Conservation (phyloP, 2,113 vertebrate species). For the human region GRCh38 chr9:118693001-118693500, state of each 20-base stretch:
- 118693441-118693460: neutral
- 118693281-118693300: neutral
- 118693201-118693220: neutral
- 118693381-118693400: neutral
- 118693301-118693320: neutral
- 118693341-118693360: neutral
- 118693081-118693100: slow-evolving; percentile 18
- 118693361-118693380: neutral
- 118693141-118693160: slow-evolving; percentile 50
- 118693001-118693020: slow-evolving; percentile 54
- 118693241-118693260: neutral
- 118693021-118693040: slow-evolving; percentile 61
- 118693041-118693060: neutral
- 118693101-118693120: slow-evolving; percentile 53
- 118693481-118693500: neutral
- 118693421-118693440: neutral
- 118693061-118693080: neutral
- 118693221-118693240: neutral
- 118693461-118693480: neutral
- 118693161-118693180: slow-evolving; percentile 10
- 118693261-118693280: neutral
- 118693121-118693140: slow-evolving; percentile 13
- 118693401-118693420: neutral
- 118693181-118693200: slow-evolving; percentile 45
- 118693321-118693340: neutral